phyloP scores from a whole-genome alignment of 1,140 invertebrate genomes.

The Brachionus plicatilis region DNA sequence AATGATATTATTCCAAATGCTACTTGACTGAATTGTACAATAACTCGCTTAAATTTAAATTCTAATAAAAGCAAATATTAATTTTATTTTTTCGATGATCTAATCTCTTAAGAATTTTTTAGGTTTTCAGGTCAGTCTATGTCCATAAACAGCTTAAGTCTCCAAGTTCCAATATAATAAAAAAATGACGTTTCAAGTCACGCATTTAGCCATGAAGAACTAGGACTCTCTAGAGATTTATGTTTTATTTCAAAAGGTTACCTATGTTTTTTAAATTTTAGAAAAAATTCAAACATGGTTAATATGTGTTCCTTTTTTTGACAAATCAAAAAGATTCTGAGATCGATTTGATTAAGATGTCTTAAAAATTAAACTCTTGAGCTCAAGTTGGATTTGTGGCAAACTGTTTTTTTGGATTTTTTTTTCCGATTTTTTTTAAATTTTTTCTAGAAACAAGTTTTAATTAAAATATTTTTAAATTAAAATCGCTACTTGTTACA shows the following conservation, averaged over 20 bases:
- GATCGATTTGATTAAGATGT: neutral
- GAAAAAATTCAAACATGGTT: too few relatives aligned
- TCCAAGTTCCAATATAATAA: neutral
- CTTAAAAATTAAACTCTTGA: neutral
- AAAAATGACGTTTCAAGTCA: neutral
- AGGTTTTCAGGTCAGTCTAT: neutral
- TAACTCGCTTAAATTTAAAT: neutral
- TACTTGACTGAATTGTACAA: neutral
- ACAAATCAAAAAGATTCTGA: neutral
- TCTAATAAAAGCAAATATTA: neutral
- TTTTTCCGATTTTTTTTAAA: neutral
- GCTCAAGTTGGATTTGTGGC: neutral
- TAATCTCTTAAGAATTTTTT: neutral
- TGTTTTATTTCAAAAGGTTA: neutral
- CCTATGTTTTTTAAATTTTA: neutral
- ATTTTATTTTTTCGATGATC: neutral
- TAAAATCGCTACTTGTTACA: neutral
- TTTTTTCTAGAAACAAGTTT: neutral
- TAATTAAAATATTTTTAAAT: neutral
- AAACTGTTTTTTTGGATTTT: neutral
- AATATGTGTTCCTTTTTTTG: neutral
- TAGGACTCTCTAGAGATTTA: neutral
- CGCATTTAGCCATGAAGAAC: neutral
- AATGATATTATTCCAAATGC: neutral
- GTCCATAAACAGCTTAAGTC: neutral